Evolutionary conservation across 2,113 vertebrate genomes (phyloP), one percentile per base, ranked within the genome.

Genomic region (Astatoreochromis straeleni): DNA sequence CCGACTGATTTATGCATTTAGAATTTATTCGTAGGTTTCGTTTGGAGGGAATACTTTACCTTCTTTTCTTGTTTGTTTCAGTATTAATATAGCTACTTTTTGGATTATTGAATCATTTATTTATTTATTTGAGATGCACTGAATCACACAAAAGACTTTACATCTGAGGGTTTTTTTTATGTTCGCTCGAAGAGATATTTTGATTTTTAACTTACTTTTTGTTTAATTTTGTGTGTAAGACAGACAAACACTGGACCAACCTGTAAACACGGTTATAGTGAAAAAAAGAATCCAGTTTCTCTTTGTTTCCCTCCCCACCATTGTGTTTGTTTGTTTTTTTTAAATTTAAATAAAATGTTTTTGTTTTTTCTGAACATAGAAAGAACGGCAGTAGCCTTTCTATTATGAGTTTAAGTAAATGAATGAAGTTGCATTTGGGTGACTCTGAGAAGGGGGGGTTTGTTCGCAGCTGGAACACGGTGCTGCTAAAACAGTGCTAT

Each of bases 11-110:
- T 60, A 60, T 1, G 0, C 57, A 17, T 31, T 60, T 60, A 60
- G 14, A 58, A 58, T 58, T 58, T 31, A 31, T 58, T 16, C 0
- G 3, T 17, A 17, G 0, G 7, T 57, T 57, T 57, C 0, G 0
- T 29, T 35, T 35, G 35, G 35, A 35, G 35, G 26, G 26, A 31
- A 6, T 60, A 31, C 26, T 17, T 58, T 58, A 17, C 57, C 14
- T 58, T 17, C 14, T 31, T 31, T 60, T 31, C 14, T 58, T 60
- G 5, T 60, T 60, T 60, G 57, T 60, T 60, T 31, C 57, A 31
- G 29, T 31, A 60, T 60, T 60, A 60, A 60, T 31, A 10, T 31
- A 31, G 14, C 14, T 31, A 60, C 26, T 60, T 31, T 60, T 31
- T 31, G 57, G 26, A 60, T 60, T 60, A 60, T 17, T 17, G 14